Base-by-base conservation (phyloP, 2,113 vertebrate species). In the Conger conger region DNA sequence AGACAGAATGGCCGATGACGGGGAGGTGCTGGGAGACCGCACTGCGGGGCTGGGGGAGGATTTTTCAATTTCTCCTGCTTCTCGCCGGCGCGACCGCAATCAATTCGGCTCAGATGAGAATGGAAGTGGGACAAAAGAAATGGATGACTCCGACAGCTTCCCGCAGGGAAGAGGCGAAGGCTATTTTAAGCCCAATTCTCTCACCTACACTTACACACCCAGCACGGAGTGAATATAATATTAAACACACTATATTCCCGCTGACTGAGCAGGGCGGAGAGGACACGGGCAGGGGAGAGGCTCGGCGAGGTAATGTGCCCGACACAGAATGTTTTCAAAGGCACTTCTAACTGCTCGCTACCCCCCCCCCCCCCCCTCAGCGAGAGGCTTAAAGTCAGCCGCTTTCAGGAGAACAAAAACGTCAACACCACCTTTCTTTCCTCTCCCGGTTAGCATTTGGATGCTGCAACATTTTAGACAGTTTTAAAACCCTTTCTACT, bases 181-280 rank as follows among this genome's bases (percentile, higher is more conserved):
- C 95, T 96, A 95, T 97, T 97, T 96, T 96, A 95, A 96, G 95
- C 91, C 90, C 27, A 86, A 88, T 76, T 85, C 84, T 93, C 93
- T 93, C 92, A 94, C 93, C 68, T 73, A 91, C 93, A 88, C 91
- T 90, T 80, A 89, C 92, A 91, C 63, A 89, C 90, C 90, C 42
- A 89, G 91, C 91, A 90, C 93, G 92, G 94, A 94, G 94, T 89
- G 93, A 96, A 91, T 63, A 84, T 80, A 90, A 90, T 91, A 87
- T 93, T 95, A 92, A 93, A 93, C 89, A 35, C 82, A 13, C 57
- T 50, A 57, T 1, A 63, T 88, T 87, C 87, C 86, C 36, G 53
- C 86, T 77, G 88, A 86, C 82, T 77, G 16, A 79, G 84, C 86
- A 86, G 87, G 78, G 83, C 82, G 40, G 38, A n/a, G 63, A 57